These are phyloP conservation scores for Dissostichus mawsoni DNA, from an alignment of 2,113 vertebrate genomes.

Conservation along the genomic window DNA sequence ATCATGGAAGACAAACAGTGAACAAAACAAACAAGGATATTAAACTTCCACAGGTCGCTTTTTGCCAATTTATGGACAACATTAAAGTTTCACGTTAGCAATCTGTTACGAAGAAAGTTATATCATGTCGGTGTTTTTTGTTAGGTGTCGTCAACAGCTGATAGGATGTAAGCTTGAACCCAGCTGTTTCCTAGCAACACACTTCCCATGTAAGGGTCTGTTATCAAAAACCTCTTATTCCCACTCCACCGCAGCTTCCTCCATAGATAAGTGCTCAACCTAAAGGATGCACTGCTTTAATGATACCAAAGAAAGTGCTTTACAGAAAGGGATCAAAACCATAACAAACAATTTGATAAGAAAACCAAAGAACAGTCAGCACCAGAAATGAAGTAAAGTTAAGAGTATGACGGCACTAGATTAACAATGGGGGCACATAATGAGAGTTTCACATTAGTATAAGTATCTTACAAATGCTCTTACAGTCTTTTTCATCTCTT, in stretches of 20 bases:
- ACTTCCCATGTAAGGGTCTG: conserved; percentile 24
- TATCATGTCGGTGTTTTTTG: conserved; percentile 1
- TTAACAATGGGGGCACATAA: neutral
- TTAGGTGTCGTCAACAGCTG: conserved; percentile 27
- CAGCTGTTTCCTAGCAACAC: conserved; percentile 62
- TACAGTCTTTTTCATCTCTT: neutral
- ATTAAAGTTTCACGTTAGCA: conserved; percentile 7
- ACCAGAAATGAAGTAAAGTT: neutral
- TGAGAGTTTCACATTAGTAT: neutral
- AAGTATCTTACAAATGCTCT: neutral
- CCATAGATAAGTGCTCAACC: conserved; percentile 9
- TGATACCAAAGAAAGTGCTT: neutral
- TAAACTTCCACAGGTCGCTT: neutral
- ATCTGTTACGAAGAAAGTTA: conserved; percentile 5
- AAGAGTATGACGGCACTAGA: neutral
- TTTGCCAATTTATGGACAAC: neutral
- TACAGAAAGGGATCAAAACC: neutral
- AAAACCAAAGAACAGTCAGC: neutral
- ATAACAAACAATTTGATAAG: no score
- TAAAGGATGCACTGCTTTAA: neutral
- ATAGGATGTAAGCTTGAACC: conserved; percentile 38
- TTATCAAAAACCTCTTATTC: conserved; percentile 24
- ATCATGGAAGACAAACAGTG: neutral
- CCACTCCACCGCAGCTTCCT: neutral
- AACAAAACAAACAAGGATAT: conserved; percentile 1